Evolutionary conservation across 2,888 invertebrate genomes (phyloP), one percentile per base, ranked within the genome.

Genomic region (Scotopteryx bipunctaria): DNA sequence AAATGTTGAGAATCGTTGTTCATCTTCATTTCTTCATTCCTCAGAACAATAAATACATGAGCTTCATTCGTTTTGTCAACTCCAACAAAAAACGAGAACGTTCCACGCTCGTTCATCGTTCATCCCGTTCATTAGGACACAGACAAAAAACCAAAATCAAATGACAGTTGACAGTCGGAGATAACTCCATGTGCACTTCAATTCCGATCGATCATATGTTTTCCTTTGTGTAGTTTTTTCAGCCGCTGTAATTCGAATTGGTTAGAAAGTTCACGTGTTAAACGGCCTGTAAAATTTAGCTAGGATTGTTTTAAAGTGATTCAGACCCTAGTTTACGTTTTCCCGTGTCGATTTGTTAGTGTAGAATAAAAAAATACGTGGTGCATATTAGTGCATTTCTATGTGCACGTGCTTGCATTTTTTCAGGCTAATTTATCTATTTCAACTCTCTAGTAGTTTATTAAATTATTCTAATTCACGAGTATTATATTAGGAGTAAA

Each of bases 131-230:
- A n/a, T n/a, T 9, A 27, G 9, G n/a, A 13, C 36, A 32, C 46
- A 46, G 46, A 29, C 3, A 17, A 19, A 25, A 35, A 35, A 31
- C n/a, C 6, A 35, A 0, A 9, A 6, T 44, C 36, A 70, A 73
- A 48, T 67, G 78, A 69, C 69, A 72, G 25, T 43, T 48, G 48
- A 44, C 53, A 53, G 66, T 74, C 83, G 85, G 82, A 84, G 86
- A 87, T 78, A 75, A 84, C 55, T 81, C 81, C 89, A 88, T 89
- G 88, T 90, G 89, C 89, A 88, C 81, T 85, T 85, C 81, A 84
- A 78, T 76, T 83, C 81, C 88, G 82, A 90, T 90, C 90, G 90
- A 90, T 90, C 90, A 90, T 89, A 90, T 90, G 90, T 90, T 90
- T 90, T 90, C n/a, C 90, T 89, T 90, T 89, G 89, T 90, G 86